Evolutionary conservation across 2,113 vertebrate genomes (phyloP), one percentile per base, ranked within the genome.

Genomic region (Aphyosemion australe): DNA sequence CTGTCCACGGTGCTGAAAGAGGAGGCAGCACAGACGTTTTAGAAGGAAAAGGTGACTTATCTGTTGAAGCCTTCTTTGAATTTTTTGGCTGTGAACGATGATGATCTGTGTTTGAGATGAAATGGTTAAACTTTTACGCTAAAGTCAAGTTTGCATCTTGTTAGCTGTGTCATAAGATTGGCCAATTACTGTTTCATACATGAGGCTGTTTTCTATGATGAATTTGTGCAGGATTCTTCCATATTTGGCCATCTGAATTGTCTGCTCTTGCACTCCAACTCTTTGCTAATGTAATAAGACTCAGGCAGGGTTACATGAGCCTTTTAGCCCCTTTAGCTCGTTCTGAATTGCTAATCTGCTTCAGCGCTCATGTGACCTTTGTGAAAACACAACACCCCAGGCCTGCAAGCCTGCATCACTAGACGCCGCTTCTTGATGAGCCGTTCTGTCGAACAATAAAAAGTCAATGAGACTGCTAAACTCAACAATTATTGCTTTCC

Each of bases 261-360:
- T 71, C 45, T 67, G 47, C 71, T 74, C 80, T 83, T 83, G 69
- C 65, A 74, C 78, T 79, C 70, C 68, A 78, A 76, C 75, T 76
- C 74, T 72, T 72, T 72, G 67, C 74, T 89, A 90, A 92, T 88
- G 82, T 73, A 87, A 90, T 90, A 89, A 87, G 87, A 89, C 79
- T 78, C 54, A 76, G 82, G 71, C 78, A 82, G 80, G 63, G 76
- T 83, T 70, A 82, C 79, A 79, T 72, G 74, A 84, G 83, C 80
- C 77, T 85, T 89, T 89, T 87, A 87, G 87, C 77, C 87, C 84
- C 79, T 88, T 88, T 84, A 79, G 86, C 70, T 66, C 74, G 76
- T 87, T 91, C 82, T 88, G 87, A 90, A 90, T 90, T 86, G 81
- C 90, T 88, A 88, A 93, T 91, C 79, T 72, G 46, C 76, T 81